Base-by-base conservation (phyloP, 2,888 invertebrate species). In the Acanthoscelides obtectus region DNA sequence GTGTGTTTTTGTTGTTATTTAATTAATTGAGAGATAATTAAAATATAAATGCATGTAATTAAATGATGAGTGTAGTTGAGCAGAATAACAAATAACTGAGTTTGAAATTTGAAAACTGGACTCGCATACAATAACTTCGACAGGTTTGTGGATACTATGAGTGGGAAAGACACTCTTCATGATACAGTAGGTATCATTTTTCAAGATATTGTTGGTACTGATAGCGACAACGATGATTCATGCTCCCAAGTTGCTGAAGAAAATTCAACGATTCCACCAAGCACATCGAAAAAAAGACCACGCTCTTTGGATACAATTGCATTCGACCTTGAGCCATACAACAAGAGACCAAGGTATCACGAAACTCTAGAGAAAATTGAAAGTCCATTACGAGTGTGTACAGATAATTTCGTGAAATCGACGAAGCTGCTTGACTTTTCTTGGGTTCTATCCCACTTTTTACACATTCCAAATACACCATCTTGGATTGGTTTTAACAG, bases 401-500 rank as follows among this genome's bases (percentile, higher is more conserved):
- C 8, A 70, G 67, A 70, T 70, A 22, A 70, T 70, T 70, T 66
- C 22, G 66, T 67, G 65, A 66, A 70, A 70, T 70, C n/a, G n/a
- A n/a, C n/a, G n/a, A n/a, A n/a, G n/a, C n/a, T n/a, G n/a, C n/a
- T 72, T 20, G 69, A 72, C 69, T 20, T 69, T n/a, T 22, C 65
- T 25, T 72, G 68, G 70, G 64, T 73, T 67, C 22, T 73, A 22
- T 67, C 22, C 6, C 72, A 73, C 69, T 64, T 22, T 64, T 64
- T 68, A 17, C 20, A 73, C 63, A 25, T 73, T 19, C 67, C 71
- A 22, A 63, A 69, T 65, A 71, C 71, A 22, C 69, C 71, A 66
- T 78, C 77, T 77, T 82, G 81, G 81, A 76, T 78, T 63, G 81
- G 82, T n/a, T 83, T 76, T 67, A 80, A 82, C 72, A 73, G 17